Evolutionary conservation across 30 jellyfish, hydroid and myxozoan species (phyloP).

Genomic region (Catostylus mosaicus): DNA sequence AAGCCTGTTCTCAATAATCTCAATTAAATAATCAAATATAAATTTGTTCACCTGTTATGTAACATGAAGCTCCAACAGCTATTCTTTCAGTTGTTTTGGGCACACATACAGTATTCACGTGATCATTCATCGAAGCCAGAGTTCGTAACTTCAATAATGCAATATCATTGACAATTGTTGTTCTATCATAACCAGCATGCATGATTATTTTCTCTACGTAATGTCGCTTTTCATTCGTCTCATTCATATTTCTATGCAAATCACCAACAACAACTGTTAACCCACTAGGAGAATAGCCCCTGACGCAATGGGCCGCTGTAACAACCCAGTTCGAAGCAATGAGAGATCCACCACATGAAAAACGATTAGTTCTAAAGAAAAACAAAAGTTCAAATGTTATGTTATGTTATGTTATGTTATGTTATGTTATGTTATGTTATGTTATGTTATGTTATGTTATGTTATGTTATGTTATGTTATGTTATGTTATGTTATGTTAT

Average conservation of each 20-base stretch:
- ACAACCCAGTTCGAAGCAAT: constrained; percentile 33
- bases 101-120: too few species aligned
- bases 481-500: too few species aligned
- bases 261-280: constrained; percentile 18
- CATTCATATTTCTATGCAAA: not conserved
- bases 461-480: too few species aligned
- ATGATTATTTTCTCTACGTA: not conserved
- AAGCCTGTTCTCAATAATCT: too few species aligned
- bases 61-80: constrained; percentile 22
- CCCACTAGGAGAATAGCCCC: not conserved
- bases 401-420: too few species aligned
- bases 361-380: not conserved
- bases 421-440: too few species aligned
- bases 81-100: not conserved
- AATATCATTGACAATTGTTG: not conserved
- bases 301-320: constrained; percentile 31
- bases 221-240: constrained; percentile 2
- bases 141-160: constrained; percentile 9
- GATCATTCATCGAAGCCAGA: constrained; percentile 4
- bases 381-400: too few species aligned
- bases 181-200: not conserved
- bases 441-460: too few species aligned
- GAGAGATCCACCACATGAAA: constrained; percentile 27
- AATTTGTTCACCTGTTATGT: too few species aligned
- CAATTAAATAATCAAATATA: too few species aligned